Percentiles rank a stretch among this genome's conserved stretches.
These are phyloP conservation scores for Paracyclopina nana DNA, from an alignment of 1,140 invertebrate genomes.

Conservation along the genomic window DNA sequence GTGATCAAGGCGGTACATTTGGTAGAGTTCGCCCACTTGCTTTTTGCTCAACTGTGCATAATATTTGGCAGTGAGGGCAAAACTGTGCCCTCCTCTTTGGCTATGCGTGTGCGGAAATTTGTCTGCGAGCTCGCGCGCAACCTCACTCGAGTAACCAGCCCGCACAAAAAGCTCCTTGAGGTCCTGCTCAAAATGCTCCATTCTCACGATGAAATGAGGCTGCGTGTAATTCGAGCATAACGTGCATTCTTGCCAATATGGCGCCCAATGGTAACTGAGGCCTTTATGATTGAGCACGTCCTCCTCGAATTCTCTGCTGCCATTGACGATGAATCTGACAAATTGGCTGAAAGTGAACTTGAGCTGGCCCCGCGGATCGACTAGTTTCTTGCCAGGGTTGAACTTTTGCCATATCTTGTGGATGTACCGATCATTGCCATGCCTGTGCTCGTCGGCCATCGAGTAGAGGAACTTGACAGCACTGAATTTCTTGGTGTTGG, in stretches of 20 bases:
- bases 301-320: neutral
- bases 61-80: neutral
- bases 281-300: neutral
- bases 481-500: neutral
- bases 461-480: neutral
- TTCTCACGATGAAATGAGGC: neutral
- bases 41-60: neutral
- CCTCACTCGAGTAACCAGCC: neutral
- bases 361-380: neutral
- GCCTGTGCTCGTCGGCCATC: neutral
- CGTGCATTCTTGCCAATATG: slow-evolving; percentile 4
- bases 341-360: neutral
- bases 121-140: neutral
- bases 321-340: neutral
- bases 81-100: neutral
- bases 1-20: neutral
- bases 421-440: slow-evolving; percentile 2
- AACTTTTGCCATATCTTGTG: neutral
- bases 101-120: neutral
- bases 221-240: neutral
- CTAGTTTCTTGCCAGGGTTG: neutral
- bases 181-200: neutral
- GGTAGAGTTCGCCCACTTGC: neutral
- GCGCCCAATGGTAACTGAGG: slow-evolving; percentile 1
- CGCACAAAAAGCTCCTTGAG: neutral